Evolutionary conservation across 2,113 vertebrate species (phyloP), one percentile per base, ranked within the genome.

Genomic region (Pelobates fuscus): DNA sequence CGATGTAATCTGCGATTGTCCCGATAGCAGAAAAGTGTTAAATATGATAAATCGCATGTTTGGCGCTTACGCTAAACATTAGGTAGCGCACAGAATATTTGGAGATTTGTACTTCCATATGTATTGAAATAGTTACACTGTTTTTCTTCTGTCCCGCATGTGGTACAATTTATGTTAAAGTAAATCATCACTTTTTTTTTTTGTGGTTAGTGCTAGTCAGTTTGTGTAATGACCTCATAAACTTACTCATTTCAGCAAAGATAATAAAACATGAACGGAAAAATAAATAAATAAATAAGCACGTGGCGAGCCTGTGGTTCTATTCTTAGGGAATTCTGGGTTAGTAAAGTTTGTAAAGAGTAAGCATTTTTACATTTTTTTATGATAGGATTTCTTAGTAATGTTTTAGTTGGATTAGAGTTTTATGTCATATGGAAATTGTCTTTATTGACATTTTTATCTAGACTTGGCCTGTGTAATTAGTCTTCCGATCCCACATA

Each of bases 151-250:
- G 41, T 71, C 43, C 46, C 41, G 57, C 69, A 61, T 71, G 69
- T 61, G 69, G 57, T 71, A 71, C 37, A 71, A 62, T 58, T 62
- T 71, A 71, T 61, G 41, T 61, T 49, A 61, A 61, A 65, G 49
- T 66, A 74, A 74, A 74, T 57, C 61, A 64, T 62, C 61, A 65
- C 71, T 65, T 74, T 71, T 49, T 74, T 74, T 65, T 49, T 74
- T 74, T 65, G 71, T 74, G 71, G 71, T 74, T 41, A 64, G 49
- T 26, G 46, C 63, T 58, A 54, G 12, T 75, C 26, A 37, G 71
- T 75, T 75, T 75, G 52, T 67, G 63, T 75, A 75, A 75, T 66
- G 71, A 75, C 29, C 71, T 62, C 71, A 67, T 75, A 75, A 67
- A 75, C 52, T 63, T 67, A 32, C 64, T 67, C 63, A 29, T 60